Evolutionary conservation across 2,888 invertebrate species (phyloP).

Genomic region (Lingula anatina): DNA sequence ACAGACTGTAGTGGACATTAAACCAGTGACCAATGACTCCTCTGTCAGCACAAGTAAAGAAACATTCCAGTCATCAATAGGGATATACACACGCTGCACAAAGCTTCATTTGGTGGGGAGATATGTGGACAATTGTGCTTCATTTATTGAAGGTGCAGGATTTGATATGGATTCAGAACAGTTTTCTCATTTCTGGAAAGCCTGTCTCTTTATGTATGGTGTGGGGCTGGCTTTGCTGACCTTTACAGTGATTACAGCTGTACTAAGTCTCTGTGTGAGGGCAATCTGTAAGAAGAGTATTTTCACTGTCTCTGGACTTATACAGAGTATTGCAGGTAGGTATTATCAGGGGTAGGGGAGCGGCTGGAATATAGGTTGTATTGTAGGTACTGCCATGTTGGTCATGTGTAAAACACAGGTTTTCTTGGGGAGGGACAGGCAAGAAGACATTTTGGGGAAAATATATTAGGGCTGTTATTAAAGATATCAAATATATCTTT

Average conservation of each 20-base stretch:
- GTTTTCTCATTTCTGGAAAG: slow-evolving; percentile 79
- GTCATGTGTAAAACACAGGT: no score
- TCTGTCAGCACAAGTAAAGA: slow-evolving; percentile 12
- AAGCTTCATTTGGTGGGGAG: slow-evolving; percentile 54
- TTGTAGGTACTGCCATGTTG: no score
- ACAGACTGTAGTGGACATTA: slow-evolving; percentile 14
- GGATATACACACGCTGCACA: slow-evolving; percentile 75
- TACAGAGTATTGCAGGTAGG: slow-evolving; percentile 76
- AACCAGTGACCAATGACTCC: slow-evolving; percentile 10
- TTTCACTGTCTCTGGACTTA: slow-evolving; percentile 75
- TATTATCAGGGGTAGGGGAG: no score
- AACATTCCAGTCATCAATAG: slow-evolving; percentile 66
- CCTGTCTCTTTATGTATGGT: slow-evolving; percentile 65
- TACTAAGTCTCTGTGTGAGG: slow-evolving; percentile 74
- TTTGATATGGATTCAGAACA: slow-evolving; percentile 56
- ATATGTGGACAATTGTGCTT: slow-evolving; percentile 43
- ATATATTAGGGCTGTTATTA: not conserved
- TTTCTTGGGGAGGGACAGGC: not conserved
- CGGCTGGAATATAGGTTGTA: no score
- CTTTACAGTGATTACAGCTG: slow-evolving; percentile 66
- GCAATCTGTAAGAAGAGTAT: slow-evolving; percentile 78
- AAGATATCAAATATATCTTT: no score
- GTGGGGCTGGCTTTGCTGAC: slow-evolving; percentile 68
- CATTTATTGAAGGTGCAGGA: slow-evolving; percentile 43
- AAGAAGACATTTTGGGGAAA: not conserved